Base-by-base conservation (phyloP, 2,113 vertebrate genomes). In the Ibidorhyncha struthersii region DNA sequence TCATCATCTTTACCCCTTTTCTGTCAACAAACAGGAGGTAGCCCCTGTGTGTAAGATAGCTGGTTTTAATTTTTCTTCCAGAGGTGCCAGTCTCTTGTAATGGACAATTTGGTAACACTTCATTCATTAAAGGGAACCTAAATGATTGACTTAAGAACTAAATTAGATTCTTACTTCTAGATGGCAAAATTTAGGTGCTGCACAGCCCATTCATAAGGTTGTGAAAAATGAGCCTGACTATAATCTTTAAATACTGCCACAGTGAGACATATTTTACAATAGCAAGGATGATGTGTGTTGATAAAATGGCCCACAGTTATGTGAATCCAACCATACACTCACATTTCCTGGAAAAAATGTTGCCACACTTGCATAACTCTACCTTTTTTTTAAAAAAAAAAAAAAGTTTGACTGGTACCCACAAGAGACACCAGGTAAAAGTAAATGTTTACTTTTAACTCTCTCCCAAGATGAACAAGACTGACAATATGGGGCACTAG, bases 391-490 rank as follows among this genome's bases (percentile, higher is more conserved):
- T 15, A 26, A 23, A 47, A 41, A 41, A 41, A 41, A 41, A 12
- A 14, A 34, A 36, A 25, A 0, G 0, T 80, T 93, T 93, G 89
- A 91, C 56, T 91, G 58, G 14, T 85, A 78, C 80, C 34, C 84
- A 58, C 95, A 79, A 1, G 58, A 93, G 92, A 82, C 41, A 82
- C 12, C 61, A 91, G 91, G 73, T 84, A 74, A 90, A 82, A 92
- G 74, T 59, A 86, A 70, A 86, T 90, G 71, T 97, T 95, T 96
- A 81, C 93, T 92, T 88, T 92, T 95, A 92, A 89, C 87, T 95
- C 82, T 95, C 93, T 97, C 93, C 55, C 5, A 76, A 96, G 93
- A 81, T 49, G 85, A 94, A 52, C 58, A 94, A 93, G 77, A 85
- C 70, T 95, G 94, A 95, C 91, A 96, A 88, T 90, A 70, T 67